Evolutionary conservation across 2,797 vertebrate genomes (phyloP), one percentile per base, ranked within the genome.

Genomic region (Choloepus didactylus): DNA sequence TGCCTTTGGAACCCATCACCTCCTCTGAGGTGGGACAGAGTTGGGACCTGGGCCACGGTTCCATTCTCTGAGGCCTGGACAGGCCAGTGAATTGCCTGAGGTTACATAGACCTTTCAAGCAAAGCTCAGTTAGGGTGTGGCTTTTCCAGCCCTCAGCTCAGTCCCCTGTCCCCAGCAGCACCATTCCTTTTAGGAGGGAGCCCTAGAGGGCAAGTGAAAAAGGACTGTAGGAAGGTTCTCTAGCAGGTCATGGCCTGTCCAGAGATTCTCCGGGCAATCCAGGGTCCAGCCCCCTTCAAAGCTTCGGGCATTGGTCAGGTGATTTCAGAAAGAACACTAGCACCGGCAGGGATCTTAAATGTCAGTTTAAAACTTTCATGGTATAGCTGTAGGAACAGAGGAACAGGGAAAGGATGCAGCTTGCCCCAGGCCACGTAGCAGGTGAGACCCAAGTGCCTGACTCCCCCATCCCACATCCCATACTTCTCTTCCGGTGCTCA

Each of bases 381-480:
- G 64, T 79, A 14, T 0, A 69, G 64, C 41, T 4, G 6, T 38
- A 49, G 18, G 23, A 27, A 31, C 0, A 9, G 77, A 64, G 73
- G 46, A 18, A 21, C 87, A 67, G n/a, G 83, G 49, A 51, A 29
- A 44, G 46, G 21, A 6, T 1, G 5, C 10, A 9, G 12, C 5
- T 67, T 79, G 62, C 46, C 79, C 72, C 35, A 41, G 35, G 23
- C 25, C 27, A 14, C 8, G 1, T 0, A 31, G 49, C 49, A 75
- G 35, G 23, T 83, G 7, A 64, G 49, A 54, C 5, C 8, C 56
- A 46, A 80, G 31, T 9, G 23, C 72, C 35, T 2, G 23, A 44
- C 14, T 41, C 4, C 25, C 49, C 9, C 41, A 16, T 2, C 16
- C 73, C 18, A 0, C n/a, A 16, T 3, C 16, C 73, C 18, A 0